Base-by-base conservation (phyloP, 2,888 invertebrate species). In the Trilocha varians region DNA sequence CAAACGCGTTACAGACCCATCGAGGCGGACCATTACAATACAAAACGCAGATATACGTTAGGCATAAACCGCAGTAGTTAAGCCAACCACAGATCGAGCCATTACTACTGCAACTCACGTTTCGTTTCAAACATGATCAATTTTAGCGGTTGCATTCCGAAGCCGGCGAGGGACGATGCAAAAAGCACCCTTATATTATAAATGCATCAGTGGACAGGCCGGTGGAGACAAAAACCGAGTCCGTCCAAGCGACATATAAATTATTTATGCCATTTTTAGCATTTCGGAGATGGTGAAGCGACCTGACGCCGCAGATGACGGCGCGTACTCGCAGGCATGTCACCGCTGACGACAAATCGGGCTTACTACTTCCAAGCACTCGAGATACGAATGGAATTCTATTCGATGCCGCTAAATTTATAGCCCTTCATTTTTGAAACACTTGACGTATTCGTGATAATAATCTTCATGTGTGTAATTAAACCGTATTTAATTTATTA, bases 261-360 rank as follows among this genome's bases (percentile, higher is more conserved):
- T 85, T 84, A 84, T 85, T 85, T 84, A 84, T 84, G 78, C 82
- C 79, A 83, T 83, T 83, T 84, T 83, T 83, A 84, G 82, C 84
- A 80, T 84, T 85, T 84, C 78, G 79, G 76, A 70, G 79, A 69
- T 73, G 62, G 70, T 63, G 66, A 36, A 35, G 16, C 25, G 43
- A 14, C 25, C 25, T 25, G 25, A 25, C 25, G 11, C 36, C 13
- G 57, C 57, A 60, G 59, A 52, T 64, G 62, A 58, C 65, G 62
- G 57, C 52, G 55, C 49, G 50, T 42, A 49, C 52, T 53, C 25
- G 11, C 25, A 25, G 25, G 25, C 25, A 25, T 25, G 56, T 64
- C 62, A 63, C 58, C 55, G 50, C 46, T 45, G 44, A 41, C 45
- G 54, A 52, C 50, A 47, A 49, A 50, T 36, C 50, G 46, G 49